A percentile compares a stretch with the other conserved stretches of the same genome.
Evolutionary conservation across 2,113 vertebrate genomes (phyloP).

Genomic region (Pituophis catenifer): DNA sequence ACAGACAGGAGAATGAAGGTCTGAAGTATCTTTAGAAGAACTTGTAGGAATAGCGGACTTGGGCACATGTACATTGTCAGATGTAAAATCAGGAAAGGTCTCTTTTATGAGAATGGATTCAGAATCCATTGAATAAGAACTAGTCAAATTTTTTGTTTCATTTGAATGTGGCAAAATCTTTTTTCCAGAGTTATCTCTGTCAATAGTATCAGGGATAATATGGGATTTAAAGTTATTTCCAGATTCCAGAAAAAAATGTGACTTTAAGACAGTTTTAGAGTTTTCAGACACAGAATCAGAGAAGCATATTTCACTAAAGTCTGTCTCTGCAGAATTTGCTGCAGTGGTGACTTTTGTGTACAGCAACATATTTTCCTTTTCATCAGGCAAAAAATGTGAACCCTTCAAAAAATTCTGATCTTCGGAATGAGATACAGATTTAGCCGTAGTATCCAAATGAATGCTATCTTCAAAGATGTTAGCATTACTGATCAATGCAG

Average conservation of each 20-base stretch:
- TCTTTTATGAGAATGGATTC: conserved; percentile 25
- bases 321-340: conserved; percentile 19
- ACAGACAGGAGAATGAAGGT: not conserved
- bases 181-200: not conserved
- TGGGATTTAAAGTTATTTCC: not conserved
- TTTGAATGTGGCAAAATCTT: not conserved
- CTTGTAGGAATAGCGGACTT: conserved; percentile 10
- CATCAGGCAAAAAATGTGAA: conserved; percentile 23
- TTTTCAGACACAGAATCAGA: not conserved
- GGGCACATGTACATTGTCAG: conserved; percentile 19
- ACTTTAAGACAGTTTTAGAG: not conserved
- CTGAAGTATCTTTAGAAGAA: conserved; percentile 27
- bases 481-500: conserved; percentile 33
- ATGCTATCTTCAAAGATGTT: not conserved
- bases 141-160: not conserved
- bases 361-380: conserved; percentile 20
- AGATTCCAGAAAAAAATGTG: not conserved
- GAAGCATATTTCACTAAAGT: not conserved
- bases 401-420: conserved; percentile 27
- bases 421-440: conserved; percentile 28
- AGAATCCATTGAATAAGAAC: conserved; percentile 32
- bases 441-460: conserved; percentile 21
- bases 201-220: conserved; percentile 8
- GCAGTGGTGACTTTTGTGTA: not conserved
- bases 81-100: not conserved